phyloP scores from a whole-genome alignment of 2,797 vertebrate species.

The Menidia menidia region DNA sequence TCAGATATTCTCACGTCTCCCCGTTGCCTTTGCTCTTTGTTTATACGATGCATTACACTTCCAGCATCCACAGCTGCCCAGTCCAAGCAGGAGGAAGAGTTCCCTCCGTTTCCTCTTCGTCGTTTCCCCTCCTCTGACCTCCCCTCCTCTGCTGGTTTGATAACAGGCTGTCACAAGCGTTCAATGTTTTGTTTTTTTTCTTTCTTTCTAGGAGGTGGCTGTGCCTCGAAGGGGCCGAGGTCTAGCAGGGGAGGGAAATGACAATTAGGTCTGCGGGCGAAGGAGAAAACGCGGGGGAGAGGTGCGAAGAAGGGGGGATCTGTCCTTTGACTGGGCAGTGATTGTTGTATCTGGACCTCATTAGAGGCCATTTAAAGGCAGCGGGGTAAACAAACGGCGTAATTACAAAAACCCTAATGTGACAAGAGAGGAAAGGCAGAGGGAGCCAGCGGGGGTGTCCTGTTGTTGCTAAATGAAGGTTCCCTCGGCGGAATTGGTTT shows the following conservation, averaged over 20 bases:
- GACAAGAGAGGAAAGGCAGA: constrained; percentile 24
- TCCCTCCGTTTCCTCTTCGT: constrained; percentile 9
- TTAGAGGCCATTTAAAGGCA: constrained; percentile 46
- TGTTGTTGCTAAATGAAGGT: constrained; percentile 31
- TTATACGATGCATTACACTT: constrained; percentile 2
- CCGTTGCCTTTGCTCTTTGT: background rate
- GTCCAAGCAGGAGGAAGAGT: constrained; percentile 23
- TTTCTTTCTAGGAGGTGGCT: constrained; percentile 41
- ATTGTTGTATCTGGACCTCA: constrained; percentile 57
- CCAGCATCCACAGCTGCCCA: constrained; percentile 21
- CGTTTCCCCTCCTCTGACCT: constrained; percentile 15
- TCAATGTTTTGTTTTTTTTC: constrained; percentile 48
- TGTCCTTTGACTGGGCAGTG: constrained; percentile 55
- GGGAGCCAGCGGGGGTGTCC: background rate
- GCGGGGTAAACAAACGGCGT: constrained; percentile 43
- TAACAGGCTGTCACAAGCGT: constrained; percentile 69
- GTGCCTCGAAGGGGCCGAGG: constrained; percentile 7
- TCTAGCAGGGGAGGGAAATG: constrained; percentile 40
- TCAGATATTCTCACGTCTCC: background rate
- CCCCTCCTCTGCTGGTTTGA: constrained; percentile 34
- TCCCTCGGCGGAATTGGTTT: constrained; percentile 38
- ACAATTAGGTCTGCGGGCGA: constrained; percentile 64
- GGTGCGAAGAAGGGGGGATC: background rate
- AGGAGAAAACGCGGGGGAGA: constrained; percentile 28
- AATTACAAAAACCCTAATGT: constrained; percentile 55